Percentiles rank a stretch among this genome's conserved stretches.
Evolutionary conservation across 2,888 invertebrate species (phyloP).

Genomic region (Cosmia pyralina): DNA sequence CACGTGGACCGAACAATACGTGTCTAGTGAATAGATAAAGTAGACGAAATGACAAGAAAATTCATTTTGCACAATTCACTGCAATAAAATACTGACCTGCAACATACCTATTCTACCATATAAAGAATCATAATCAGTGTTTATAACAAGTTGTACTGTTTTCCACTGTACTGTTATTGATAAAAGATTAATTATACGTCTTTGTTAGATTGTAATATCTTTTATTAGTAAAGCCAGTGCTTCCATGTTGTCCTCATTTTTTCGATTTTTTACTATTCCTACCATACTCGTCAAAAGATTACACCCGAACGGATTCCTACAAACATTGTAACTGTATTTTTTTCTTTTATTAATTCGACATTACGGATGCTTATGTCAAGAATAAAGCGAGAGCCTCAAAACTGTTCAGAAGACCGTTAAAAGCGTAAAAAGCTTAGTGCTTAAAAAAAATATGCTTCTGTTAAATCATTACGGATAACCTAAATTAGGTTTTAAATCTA

Average conservation of each 20-base stretch:
- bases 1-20: constrained; percentile 34
- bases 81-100: neutral
- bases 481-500: constrained; percentile 18
- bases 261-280: constrained; percentile 30
- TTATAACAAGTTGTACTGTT: neutral
- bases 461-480: neutral
- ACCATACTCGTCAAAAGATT: constrained; percentile 55
- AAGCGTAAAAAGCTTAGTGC: constrained; percentile 12
- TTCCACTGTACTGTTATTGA: neutral
- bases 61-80: constrained; percentile 5
- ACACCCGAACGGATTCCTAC: constrained; percentile 45
- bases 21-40: constrained; percentile 9
- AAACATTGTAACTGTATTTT: constrained; percentile 44
- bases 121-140: neutral
- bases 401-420: constrained; percentile 36
- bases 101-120: neutral
- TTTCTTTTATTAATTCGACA: constrained; percentile 37
- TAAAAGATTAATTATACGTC: neutral
- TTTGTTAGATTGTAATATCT: neutral
- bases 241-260: constrained; percentile 15
- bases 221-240: constrained; percentile 16
- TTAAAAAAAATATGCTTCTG: constrained; percentile 9
- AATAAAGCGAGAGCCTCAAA: constrained; percentile 15
- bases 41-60: constrained; percentile 2
- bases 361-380: constrained; percentile 12